Evolutionary conservation across 1,140 invertebrate species (phyloP), one percentile per base, ranked within the genome.

Genomic region (Tetragonula clypearis): DNA sequence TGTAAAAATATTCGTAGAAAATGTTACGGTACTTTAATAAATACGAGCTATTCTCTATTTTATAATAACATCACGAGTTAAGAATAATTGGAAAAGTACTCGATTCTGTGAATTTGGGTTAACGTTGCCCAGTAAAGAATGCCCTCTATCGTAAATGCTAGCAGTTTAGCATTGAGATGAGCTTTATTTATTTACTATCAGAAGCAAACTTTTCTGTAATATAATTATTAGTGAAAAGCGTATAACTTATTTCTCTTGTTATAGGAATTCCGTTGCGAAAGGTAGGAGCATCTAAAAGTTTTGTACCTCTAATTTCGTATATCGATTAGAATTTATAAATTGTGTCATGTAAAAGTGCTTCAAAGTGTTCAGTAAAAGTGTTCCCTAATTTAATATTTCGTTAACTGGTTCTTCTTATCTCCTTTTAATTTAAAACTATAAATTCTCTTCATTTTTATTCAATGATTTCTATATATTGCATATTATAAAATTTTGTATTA

Each of bases 141-240:
- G 87, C 87, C 81, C 75, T 73, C 86, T 87, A 15, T 12, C 68
- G 35, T 19, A 41, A 84, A 79, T 66, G 49, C 41, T 76, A 23
- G 66, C 2, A 62, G 69, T 82, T 82, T 68, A 68, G 30, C 15
- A 66, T 26, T 60, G 71, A 68, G 58, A 86, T 84, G 74, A 83
- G 71, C 55, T 88, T 88, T 89, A 88, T 89, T 89, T 89, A 89
- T 89, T 89, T 89, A 89, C 88, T 89, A 79, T 72, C 49, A 21
- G n/a, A 74, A 65, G 49, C 11, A 55, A 82, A 79, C 60, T 79
- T 76, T 81, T 77, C 23, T 41, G 19, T 68, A 86, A 77, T 69
- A 73, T 26, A 72, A 72, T 74, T 79, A 56, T 74, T 68, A n/a
- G 41, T 82, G 60, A 76, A 68, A 78, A 30, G 62, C 17, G 17